Conservation (phyloP, 2,888 invertebrate genomes). For the Diploptera punctata region DNA sequence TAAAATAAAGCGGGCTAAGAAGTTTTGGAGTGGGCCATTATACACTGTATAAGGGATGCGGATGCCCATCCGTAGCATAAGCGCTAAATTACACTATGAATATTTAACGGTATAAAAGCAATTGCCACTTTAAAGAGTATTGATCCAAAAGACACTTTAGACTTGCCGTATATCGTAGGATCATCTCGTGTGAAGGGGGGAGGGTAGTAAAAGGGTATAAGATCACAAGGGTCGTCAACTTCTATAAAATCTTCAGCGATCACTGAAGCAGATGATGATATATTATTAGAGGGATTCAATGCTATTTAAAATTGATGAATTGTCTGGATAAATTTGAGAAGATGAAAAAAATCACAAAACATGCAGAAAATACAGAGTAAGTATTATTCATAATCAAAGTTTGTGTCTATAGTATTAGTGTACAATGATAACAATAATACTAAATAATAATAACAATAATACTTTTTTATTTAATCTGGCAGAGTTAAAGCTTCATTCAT, state of each 20-base stretch:
- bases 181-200: neutral
- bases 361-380: no score
- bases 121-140: conserved; percentile 14
- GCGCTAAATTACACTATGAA: conserved; percentile 7
- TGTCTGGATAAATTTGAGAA: no score
- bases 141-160: conserved; percentile 6
- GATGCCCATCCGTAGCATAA: neutral
- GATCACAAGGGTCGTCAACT: neutral
- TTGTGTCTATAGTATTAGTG: no score
- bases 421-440: no score
- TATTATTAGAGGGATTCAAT: neutral
- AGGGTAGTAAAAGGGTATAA: conserved; percentile 5
- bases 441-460: no score
- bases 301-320: no score
- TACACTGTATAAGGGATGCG: neutral
- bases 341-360: no score
- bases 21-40: conserved; percentile 10
- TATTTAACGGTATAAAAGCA: conserved; percentile 8
- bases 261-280: neutral
- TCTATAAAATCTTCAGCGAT: conserved; percentile 5
- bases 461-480: no score
- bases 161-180: neutral
- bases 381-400: no score
- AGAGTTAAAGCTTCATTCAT: no score
- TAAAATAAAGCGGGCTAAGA: conserved; percentile 7